phyloP scores from a whole-genome alignment of 53 echinoderm and acorn worm species.

The Pentamera pediparva region DNA sequence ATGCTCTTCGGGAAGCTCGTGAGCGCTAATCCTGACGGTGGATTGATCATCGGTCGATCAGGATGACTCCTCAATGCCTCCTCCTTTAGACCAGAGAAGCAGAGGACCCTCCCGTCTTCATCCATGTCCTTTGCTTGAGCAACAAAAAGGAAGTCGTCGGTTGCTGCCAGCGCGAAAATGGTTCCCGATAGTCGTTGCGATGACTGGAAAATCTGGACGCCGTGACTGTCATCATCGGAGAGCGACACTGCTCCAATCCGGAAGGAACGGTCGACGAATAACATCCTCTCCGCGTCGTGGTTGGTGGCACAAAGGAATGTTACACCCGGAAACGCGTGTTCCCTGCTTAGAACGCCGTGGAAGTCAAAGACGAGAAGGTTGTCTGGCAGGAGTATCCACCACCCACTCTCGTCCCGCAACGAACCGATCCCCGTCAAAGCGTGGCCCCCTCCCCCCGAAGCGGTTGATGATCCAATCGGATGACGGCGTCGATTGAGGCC shows the following conservation, averaged over 20 bases:
- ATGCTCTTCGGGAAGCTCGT: neutral
- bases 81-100: neutral
- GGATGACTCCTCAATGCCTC: neutral
- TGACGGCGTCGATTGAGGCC: neutral
- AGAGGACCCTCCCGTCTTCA: neutral
- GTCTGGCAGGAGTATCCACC: constrained; percentile 2
- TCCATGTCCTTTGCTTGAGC: neutral
- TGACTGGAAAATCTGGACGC: neutral
- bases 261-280: neutral
- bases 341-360: neutral
- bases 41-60: neutral
- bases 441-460: neutral
- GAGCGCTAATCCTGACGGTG: constrained; percentile 1
- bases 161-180: neutral
- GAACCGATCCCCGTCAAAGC: neutral
- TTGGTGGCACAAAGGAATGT: neutral
- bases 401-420: neutral
- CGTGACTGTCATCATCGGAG: neutral
- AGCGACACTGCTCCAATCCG: neutral
- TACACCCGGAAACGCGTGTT: neutral
- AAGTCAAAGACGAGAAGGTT: neutral
- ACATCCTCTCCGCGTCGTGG: neutral
- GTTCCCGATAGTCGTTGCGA: neutral
- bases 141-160: neutral
- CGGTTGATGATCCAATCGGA: neutral